These are phyloP conservation scores for Cryptotis parvus DNA, from an alignment of 2,113 vertebrate species.

Conservation along the genomic window DNA sequence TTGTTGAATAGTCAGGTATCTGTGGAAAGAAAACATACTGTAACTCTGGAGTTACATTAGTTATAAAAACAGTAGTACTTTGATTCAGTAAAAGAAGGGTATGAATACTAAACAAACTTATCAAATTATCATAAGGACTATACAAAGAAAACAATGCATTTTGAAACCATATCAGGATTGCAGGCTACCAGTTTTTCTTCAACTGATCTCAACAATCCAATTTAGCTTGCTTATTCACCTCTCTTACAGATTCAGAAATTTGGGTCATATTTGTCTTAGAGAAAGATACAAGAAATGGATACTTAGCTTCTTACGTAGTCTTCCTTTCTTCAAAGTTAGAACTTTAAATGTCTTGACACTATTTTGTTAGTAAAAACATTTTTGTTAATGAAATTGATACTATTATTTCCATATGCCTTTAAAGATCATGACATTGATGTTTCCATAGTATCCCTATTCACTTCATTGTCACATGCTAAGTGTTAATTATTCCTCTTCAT, in stretches of 20 bases:
- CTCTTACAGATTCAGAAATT: neutral
- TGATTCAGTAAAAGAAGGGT: neutral
- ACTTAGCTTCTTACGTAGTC: neutral
- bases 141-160: neutral
- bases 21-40: rapidly evolving
- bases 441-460: neutral
- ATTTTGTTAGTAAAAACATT: neutral
- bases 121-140: neutral
- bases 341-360: neutral
- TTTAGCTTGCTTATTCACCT: neutral
- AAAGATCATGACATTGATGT: neutral
- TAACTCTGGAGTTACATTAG: neutral
- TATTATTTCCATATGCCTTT: neutral
- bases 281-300: neutral
- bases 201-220: neutral
- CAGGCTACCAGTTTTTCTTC: neutral
- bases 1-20: neutral
- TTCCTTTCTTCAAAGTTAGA: neutral
- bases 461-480: neutral
- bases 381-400: neutral
- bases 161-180: neutral
- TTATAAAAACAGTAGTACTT: neutral
- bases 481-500: neutral
- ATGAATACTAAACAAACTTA: neutral
- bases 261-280: neutral